These are phyloP conservation scores for Eulemur coronatus DNA, from an alignment of 2,797 vertebrate genomes.

Conservation along the genomic window DNA sequence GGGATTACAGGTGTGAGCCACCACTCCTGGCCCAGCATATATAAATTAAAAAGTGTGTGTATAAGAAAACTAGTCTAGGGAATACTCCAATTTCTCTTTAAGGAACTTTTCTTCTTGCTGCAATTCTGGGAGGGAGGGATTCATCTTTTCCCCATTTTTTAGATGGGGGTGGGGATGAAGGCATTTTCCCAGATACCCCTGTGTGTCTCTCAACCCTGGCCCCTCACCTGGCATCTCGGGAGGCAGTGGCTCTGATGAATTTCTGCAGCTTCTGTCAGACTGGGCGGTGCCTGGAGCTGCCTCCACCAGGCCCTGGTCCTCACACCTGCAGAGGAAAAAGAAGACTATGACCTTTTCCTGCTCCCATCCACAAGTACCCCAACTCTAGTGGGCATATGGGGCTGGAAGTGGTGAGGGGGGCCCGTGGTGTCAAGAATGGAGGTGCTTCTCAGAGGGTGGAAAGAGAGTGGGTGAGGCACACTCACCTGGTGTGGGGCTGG, in stretches of 20 bases:
- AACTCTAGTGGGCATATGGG: background rate
- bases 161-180: background rate
- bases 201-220: background rate
- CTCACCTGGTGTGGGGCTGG: slow-evolving; percentile 75
- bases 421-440: background rate
- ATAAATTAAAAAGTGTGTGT: background rate
- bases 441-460: background rate
- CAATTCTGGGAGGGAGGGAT: background rate
- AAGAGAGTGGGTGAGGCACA: fast-evolving
- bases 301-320: slow-evolving; percentile 61
- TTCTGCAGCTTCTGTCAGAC: slow-evolving; percentile 64
- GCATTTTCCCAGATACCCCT: background rate
- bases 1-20: background rate
- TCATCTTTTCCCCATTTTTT: background rate
- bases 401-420: background rate
- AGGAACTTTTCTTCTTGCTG: background rate
- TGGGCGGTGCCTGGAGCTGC: slow-evolving; percentile 50
- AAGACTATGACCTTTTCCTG: background rate
- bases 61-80: background rate
- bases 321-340: slow-evolving; percentile 56
- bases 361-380: too few species aligned
- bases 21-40: background rate
- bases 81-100: background rate
- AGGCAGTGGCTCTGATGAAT: background rate
- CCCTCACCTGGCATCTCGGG: slow-evolving; percentile 57